phyloP scores from a whole-genome alignment of 1,140 invertebrate genomes.

The Caenorhabditis remanei region DNA sequence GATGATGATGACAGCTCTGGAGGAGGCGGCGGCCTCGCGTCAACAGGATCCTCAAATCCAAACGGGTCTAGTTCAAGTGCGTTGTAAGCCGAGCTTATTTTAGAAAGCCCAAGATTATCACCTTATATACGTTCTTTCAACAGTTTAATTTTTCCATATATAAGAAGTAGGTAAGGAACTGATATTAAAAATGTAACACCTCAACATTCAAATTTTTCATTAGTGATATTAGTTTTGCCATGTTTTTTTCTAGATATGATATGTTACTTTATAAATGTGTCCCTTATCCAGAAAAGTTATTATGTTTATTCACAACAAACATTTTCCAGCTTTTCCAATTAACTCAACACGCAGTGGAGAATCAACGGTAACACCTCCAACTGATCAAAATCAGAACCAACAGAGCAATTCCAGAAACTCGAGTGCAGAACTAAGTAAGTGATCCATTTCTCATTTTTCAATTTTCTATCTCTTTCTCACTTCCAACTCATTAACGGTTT shows the following conservation, averaged over 20 bases:
- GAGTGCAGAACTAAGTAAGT: slow-evolving; percentile 30
- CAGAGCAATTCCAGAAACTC: slow-evolving; percentile 18
- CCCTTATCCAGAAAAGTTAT: too few relatives aligned
- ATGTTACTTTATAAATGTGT: too few relatives aligned
- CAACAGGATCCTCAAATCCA: slow-evolving; percentile 51
- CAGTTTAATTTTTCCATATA: not conserved
- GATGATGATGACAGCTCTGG: slow-evolving; percentile 25
- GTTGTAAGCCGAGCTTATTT: not conserved
- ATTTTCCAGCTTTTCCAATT: slow-evolving; percentile 36
- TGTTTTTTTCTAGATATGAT: not conserved
- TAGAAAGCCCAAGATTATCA: not conserved
- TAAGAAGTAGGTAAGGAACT: not conserved
- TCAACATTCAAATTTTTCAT: not conserved
- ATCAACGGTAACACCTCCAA: slow-evolving; percentile 5
- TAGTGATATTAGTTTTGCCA: not conserved
- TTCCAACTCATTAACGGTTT: not conserved
- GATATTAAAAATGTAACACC: not conserved
- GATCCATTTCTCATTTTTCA: not conserved
- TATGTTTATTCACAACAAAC: too few relatives aligned
- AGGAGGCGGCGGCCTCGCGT: slow-evolving; percentile 44
- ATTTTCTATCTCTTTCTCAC: not conserved
- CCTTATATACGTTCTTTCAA: not conserved
- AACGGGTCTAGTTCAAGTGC: slow-evolving; percentile 53
- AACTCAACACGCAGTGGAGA: not conserved
- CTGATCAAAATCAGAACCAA: not conserved